These are phyloP conservation scores for Amblyraja radiata DNA, from an alignment of 2,797 vertebrate genomes.

Conservation along the genomic window DNA sequence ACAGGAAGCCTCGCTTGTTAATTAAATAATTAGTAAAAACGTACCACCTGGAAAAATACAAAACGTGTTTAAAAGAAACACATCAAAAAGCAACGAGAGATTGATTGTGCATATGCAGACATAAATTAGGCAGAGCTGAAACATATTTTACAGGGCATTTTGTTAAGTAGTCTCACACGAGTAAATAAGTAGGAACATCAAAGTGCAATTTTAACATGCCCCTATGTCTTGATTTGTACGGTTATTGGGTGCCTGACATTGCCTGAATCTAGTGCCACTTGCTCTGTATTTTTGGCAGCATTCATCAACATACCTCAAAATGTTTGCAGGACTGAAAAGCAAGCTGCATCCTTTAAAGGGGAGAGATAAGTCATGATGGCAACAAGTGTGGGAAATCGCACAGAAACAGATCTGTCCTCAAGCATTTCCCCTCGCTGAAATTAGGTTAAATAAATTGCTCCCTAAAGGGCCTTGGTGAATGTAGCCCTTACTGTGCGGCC, in stretches of 20 bases:
- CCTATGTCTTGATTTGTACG: not conserved
- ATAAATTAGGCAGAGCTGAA: too few species aligned
- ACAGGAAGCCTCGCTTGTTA: not conserved
- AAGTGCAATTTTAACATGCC: not conserved
- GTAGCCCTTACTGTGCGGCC: not conserved
- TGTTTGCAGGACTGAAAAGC: not conserved
- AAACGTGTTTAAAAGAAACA: not conserved
- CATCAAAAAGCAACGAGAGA: not conserved
- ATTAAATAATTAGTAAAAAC: not conserved
- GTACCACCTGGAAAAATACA: not conserved
- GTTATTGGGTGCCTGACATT: not conserved
- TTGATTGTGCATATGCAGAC: not conserved
- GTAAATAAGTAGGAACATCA: not conserved
- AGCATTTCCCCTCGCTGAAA: not conserved
- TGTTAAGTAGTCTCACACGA: not conserved
- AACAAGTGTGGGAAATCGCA: not conserved
- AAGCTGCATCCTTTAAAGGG: not conserved
- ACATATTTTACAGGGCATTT: too few species aligned
- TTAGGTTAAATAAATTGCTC: not conserved
- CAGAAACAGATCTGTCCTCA: not conserved
- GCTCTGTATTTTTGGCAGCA: not conserved
- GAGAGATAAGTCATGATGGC: not conserved
- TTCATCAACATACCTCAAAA: not conserved
- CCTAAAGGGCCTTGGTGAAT: not conserved
- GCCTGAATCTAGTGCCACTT: not conserved